Evolutionary conservation across 2,113 vertebrate species (phyloP).

Genomic region (Panthera leo): DNA sequence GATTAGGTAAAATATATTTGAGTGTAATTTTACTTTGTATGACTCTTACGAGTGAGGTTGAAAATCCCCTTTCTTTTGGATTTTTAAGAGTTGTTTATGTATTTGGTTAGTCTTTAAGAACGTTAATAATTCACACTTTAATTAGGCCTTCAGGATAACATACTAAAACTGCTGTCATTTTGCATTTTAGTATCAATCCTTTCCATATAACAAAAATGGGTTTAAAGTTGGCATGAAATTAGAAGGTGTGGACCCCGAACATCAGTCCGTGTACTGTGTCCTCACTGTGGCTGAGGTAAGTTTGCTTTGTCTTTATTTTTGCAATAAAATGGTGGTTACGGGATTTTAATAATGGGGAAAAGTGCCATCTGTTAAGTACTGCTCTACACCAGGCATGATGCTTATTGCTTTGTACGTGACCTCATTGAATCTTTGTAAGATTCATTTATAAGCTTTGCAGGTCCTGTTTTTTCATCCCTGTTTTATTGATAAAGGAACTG

Average conservation of each 20-base stretch:
- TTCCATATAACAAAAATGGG: conserved; percentile 96
- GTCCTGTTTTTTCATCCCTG: not conserved
- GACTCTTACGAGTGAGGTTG: not conserved
- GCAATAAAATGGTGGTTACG: not conserved
- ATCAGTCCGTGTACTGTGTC: conserved; percentile 96
- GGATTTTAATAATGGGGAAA: not conserved
- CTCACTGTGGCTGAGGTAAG: conserved; percentile 95
- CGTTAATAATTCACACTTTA: not conserved
- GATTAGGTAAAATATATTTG: not conserved
- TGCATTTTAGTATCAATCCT: conserved; percentile 91
- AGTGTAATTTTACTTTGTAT: not conserved
- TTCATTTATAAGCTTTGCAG: not conserved
- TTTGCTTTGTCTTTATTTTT: not conserved
- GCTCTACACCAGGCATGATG: not conserved
- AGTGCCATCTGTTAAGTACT: not conserved
- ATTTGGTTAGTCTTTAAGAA: not conserved
- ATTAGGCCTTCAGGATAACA: not conserved
- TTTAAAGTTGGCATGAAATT: conserved; percentile 98
- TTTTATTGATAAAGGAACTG: not conserved
- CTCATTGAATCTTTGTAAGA: not conserved
- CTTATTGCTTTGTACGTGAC: not conserved
- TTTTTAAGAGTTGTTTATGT: not conserved
- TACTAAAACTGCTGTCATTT: conserved; percentile 55
- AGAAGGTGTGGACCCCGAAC: conserved; percentile 96
- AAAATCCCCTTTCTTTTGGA: not conserved